Evolutionary conservation across 2,888 invertebrate genomes (phyloP), one percentile per base, ranked within the genome.

Genomic region (Cyrtodaria siliqua): DNA sequence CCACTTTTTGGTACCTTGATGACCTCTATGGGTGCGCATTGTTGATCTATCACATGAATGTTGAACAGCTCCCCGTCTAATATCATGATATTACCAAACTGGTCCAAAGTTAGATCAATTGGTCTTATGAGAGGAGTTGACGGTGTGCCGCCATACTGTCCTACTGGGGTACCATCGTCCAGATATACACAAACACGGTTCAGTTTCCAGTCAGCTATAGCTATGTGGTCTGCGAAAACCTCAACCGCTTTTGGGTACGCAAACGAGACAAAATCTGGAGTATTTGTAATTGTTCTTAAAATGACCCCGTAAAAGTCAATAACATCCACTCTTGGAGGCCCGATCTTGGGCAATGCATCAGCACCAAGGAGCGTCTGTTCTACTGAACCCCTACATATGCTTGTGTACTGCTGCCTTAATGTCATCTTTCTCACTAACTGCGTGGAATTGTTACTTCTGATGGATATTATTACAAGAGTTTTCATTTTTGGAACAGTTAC

Each of bases 301-400:
- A 80, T 27, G 14, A 38, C 24, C 12, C 76, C 76, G 33, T 50
- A 29, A 44, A 74, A 71, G 8, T 47, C 60, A 27, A 80, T 42
- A 9, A 80, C 40, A 59, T 77, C 69, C 0, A 80, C 71, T 18
- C 59, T 50, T n/a, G 76, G 47, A 3, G 16, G 23, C 9, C 52
- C 29, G 6, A 14, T 14, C 2, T 49, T 59, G 12, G 52, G 53
- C 16, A 59, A 3, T 4, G 62, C 59, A 50, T 73, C 56, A 1
- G 67, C 73, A n/a, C 73, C 73, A 3, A 77, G 61, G 12, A 80
- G 18, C 0, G 76, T 77, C 27, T 77, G 70, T n/a, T 66, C 73
- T 29, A 6, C 52, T 20, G 80, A 73, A 1, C 80, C 80, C 24
- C 66, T 53, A 57, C 63, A 66, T 4, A 80, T 62, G 47, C 63